These are phyloP conservation scores for Echinops telfairi DNA, from an alignment of 2,113 vertebrate genomes.

Conservation along the genomic window DNA sequence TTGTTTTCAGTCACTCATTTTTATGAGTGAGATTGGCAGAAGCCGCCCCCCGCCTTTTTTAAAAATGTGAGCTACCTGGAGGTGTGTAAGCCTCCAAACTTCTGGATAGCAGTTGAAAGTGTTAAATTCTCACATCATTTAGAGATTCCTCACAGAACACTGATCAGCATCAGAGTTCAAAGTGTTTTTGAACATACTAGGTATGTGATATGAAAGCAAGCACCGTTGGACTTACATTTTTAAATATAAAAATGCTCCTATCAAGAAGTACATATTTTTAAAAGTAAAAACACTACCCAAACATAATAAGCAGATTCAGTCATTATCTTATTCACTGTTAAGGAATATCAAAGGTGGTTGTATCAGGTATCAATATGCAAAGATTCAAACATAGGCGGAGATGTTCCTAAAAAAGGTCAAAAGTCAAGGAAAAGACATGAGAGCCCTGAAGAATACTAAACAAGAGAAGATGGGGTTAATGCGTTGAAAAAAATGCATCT, in stretches of 20 bases:
- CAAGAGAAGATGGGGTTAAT: background rate
- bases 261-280: background rate
- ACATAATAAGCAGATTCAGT: background rate
- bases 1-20: background rate
- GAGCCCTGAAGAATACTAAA: background rate
- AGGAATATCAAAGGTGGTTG: background rate
- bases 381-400: background rate
- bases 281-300: too few species aligned
- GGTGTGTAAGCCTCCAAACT: background rate
- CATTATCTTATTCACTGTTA: background rate
- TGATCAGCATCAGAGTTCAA: background rate
- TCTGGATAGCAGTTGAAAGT: background rate
- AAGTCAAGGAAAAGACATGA: background rate
- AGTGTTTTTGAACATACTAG: background rate
- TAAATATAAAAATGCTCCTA: background rate
- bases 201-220: background rate
- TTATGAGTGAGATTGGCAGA: background rate
- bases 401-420: background rate
- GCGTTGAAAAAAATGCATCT: background rate
- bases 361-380: background rate
- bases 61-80: background rate
- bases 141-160: background rate
- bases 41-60: background rate
- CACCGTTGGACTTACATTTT: background rate
- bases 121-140: background rate